A percentile compares a stretch with the other conserved stretches of the same genome.
Evolutionary conservation across 2,888 invertebrate species (phyloP).

Genomic region (Polyploca ridens): DNA sequence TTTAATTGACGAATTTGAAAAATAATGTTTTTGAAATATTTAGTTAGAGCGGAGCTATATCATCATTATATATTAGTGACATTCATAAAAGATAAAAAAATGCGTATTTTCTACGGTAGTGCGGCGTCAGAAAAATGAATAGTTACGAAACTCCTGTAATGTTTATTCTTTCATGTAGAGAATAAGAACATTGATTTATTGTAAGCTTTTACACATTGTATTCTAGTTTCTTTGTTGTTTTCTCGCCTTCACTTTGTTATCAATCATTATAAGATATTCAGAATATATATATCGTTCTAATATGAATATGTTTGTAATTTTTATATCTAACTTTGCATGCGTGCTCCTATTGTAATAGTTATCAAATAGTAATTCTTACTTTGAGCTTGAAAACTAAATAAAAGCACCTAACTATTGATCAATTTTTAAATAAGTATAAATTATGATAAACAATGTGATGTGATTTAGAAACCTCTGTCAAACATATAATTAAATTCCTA

Average conservation of each 20-base stretch:
- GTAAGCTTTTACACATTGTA: not conserved
- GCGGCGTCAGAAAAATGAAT: not conserved
- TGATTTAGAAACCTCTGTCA: not conserved
- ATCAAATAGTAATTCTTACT: no score
- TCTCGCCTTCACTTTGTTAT: not conserved
- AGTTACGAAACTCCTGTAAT: not conserved
- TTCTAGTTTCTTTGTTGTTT: not conserved
- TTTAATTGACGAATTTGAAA: not conserved
- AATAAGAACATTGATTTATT: slow-evolving; percentile 1
- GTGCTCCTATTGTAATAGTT: no score
- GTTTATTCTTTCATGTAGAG: slow-evolving; percentile 7
- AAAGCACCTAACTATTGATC: no score
- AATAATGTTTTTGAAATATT: no score
- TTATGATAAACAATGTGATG: not conserved
- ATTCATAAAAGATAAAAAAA: no score
- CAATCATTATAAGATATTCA: not conserved
- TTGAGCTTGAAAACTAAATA: no score
- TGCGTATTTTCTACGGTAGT: not conserved
- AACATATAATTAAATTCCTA: not conserved
- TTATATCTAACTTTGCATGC: no score
- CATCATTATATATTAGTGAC: no score
- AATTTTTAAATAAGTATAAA: not conserved
- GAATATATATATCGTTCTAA: no score
- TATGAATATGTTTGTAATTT: no score
- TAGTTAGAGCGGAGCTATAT: no score